phyloP scores from a whole-genome alignment of 2,113 vertebrate species.

The Oxyura jamaicensis region DNA sequence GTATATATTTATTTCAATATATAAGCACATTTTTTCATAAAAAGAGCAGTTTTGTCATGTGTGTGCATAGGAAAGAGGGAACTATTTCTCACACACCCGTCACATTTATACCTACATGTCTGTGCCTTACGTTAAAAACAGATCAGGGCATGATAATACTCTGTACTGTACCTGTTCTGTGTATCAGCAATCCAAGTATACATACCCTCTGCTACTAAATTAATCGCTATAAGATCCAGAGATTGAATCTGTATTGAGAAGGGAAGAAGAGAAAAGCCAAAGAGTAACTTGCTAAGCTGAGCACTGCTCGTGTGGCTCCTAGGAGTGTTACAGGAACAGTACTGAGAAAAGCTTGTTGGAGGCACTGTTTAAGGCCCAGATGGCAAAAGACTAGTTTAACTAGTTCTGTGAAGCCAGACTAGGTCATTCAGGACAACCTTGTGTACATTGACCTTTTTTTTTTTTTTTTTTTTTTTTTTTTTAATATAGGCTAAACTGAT shows the following conservation, averaged over 20 bases:
- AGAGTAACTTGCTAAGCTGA: neutral
- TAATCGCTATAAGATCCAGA: neutral
- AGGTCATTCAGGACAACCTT: neutral
- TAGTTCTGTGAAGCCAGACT: neutral
- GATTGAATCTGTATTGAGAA: neutral
- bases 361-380: neutral
- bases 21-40: neutral
- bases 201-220: neutral
- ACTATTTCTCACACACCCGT: accelerated
- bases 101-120: neutral
- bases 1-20: neutral
- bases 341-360: neutral
- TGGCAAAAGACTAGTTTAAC: neutral
- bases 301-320: neutral
- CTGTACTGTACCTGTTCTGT: neutral
- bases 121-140: neutral
- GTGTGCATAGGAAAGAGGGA: neutral
- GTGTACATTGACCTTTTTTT: neutral
- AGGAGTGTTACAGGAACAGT: neutral
- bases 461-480: neutral
- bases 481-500: neutral
- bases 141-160: neutral
- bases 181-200: neutral
- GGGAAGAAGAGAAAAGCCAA: neutral
- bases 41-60: accelerated